Conservation (phyloP, 2,888 invertebrate species). For the Cosmia trapezina region DNA sequence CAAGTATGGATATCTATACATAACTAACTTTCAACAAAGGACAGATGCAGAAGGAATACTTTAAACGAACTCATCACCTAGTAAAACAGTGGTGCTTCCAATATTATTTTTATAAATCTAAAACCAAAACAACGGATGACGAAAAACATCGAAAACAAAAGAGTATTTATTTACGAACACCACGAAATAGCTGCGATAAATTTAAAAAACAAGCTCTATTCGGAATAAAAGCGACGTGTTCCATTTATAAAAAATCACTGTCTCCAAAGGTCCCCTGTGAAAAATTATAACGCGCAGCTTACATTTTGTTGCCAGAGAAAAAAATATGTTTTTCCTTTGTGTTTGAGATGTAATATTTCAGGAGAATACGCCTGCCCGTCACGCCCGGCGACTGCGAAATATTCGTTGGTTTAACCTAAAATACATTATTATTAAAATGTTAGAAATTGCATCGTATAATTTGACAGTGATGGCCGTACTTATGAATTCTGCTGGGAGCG, state of each 20-base stretch:
- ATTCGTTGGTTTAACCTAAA: constrained; percentile 63
- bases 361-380: constrained; percentile 61
- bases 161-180: constrained; percentile 17
- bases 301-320: constrained; percentile 71
- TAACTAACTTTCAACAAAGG: not conserved
- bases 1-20: not conserved
- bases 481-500: no score
- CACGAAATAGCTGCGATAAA: constrained; percentile 22
- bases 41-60: not conserved
- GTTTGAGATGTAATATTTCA: constrained; percentile 77
- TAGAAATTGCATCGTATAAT: constrained; percentile 66
- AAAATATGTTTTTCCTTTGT: constrained; percentile 77
- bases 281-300: constrained; percentile 77
- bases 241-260: constrained; percentile 73
- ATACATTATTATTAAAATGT: constrained; percentile 68
- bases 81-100: not conserved
- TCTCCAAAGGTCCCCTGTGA: constrained; percentile 76
- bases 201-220: constrained; percentile 54
- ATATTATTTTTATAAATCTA: constrained; percentile 4
- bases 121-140: not conserved
- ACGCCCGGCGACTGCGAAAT: constrained; percentile 58
- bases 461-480: constrained; percentile 68
- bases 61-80: not conserved
- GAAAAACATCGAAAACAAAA: not conserved
- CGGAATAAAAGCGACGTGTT: constrained; percentile 62